Base-by-base conservation (phyloP, 2,888 invertebrate genomes). In the Drosophila melanosoma region DNA sequence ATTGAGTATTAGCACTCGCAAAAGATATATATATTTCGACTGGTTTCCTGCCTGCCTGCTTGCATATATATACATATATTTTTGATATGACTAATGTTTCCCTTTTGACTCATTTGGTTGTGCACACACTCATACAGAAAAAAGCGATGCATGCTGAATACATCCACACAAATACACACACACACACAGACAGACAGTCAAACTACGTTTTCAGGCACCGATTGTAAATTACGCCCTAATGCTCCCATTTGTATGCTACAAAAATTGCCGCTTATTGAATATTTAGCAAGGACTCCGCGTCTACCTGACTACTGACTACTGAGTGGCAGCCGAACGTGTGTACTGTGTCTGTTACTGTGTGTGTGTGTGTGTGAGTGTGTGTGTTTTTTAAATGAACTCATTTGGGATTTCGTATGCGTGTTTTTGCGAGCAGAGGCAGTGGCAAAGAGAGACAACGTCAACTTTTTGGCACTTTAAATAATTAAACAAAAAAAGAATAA, bases 231-330 rank as follows among this genome's bases (percentile, higher is more conserved):
- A 84, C 83, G 78, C 75, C 81, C 61, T 89, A 87, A 90, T 87
- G 85, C 85, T 83, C 75, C 88, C 90, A 90, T 90, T 89, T 90
- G 89, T 89, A 90, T 88, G 90, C 89, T 87, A 79, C 85, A 87
- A 85, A 82, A 88, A 89, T 81, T 84, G 89, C 87, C 79, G 90
- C 89, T 89, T 90, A 88, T 88, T 90, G 90, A 90, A 88, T 90
- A 88, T 88, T 88, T 90, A 87, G 85, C 79, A 71, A 69, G 86
- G 69, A 38, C 48, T 64, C 65, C 61, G 48, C 69, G 35, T 36
- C 42, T 59, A 67, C 89, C 83, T 76, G 81, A 36, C 65, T 42
- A 48, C 83, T 73, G 81, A 42, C 60, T 49, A 17, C 33, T 29
- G 69, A 45, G 26, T 59, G 59, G 23, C 23, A 49, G 32, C 5